Evolutionary conservation across 2,888 invertebrate species (phyloP), one percentile per base, ranked within the genome.

Genomic region (Eueremaeus valkanovi): DNA sequence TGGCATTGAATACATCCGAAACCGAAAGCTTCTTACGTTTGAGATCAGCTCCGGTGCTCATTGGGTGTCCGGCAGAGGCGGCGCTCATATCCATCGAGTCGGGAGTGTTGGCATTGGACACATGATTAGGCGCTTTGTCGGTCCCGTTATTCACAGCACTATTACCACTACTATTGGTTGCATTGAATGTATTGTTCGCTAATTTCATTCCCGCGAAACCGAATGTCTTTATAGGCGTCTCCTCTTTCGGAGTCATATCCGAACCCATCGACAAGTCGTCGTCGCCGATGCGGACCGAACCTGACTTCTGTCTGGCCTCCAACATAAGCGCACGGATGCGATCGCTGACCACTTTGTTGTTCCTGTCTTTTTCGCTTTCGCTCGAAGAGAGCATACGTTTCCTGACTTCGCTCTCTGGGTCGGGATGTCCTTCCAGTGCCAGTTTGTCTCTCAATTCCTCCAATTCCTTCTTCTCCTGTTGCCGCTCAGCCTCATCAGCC

Each of bases 401-500:
- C 42, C 79, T 76, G 13, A 79, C 79, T 75, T 87, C 85, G 78
- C 82, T 83, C 77, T 85, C 84, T 58, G 85, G 83, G 79, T 86
- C 85, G 6, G 84, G 84, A 80, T 85, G 84, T 31, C 86, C 86
- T 79, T 85, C 85, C 75, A 84, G 83, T 78, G 83, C 80, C 72
- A 94, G 88, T 83, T 90, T 89, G 77, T 87, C 87, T 81, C 89
- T 89, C 75, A 98, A 87, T 83, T 93, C 92, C 79, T 90, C 91
- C 78, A 96, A 87, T 85, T 96, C 95, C 81, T 90, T 90, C 81
- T 89, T 90, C 84, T 99, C 98, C 81, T 90, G 90, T 81, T 90
- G 89, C 21, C 96, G 87, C 85, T 99, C 98, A 81, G 92, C 89
- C 68, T 89, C 90, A 85, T 99, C 99, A 9, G 88, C 87, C 83